Evolutionary conservation across 2,888 invertebrate genomes (phyloP), one percentile per base, ranked within the genome.

Genomic region (Pteria penguin): DNA sequence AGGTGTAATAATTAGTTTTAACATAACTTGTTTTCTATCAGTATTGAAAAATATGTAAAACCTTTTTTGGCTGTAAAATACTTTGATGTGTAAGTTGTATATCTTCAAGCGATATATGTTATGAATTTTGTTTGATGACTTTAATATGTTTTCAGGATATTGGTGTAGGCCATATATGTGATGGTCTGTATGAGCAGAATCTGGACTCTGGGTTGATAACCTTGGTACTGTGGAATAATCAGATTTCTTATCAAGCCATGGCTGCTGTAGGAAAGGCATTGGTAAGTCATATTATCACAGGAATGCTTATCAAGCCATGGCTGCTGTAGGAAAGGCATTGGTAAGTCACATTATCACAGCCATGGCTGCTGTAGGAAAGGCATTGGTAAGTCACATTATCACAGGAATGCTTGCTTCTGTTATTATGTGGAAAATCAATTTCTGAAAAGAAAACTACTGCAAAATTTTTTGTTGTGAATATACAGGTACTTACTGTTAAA

Each of bases 221-320:
- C n/a, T 93, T 97, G 26, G 95, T 97, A 36, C 91, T 97, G 33
- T 97, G 96, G 96, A 97, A 96, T 92, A 97, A 97, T 90, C 95
- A 95, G 89, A 93, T 97, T 65, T 96, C 96, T 8, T 94, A 95
- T 87, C 95, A 95, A 84, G 95, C 95, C 70, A 95, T 96, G 79
- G 92, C 93, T 26, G 93, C 95, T 84, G 93, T 96, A 63, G 93
- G 94, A 67, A 94, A 94, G 88, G 94, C 95, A 26, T 90, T 96
- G 93, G 96, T 96, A 88, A 93, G 94, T 93, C 11, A 33, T 57
- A 8, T 45, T 45, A 96, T 92, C 97, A 97, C 90, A 95, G 95
- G 89, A 93, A 97, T 65, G 96, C 96, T 8, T 94, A 95, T 87
- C 95, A 95, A 84, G 95, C 95, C 70, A 95, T 96, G 79, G 92